Evolutionary conservation across 2,888 invertebrate species (phyloP), one percentile per base, ranked within the genome.

Genomic region (Elysia crispata): DNA sequence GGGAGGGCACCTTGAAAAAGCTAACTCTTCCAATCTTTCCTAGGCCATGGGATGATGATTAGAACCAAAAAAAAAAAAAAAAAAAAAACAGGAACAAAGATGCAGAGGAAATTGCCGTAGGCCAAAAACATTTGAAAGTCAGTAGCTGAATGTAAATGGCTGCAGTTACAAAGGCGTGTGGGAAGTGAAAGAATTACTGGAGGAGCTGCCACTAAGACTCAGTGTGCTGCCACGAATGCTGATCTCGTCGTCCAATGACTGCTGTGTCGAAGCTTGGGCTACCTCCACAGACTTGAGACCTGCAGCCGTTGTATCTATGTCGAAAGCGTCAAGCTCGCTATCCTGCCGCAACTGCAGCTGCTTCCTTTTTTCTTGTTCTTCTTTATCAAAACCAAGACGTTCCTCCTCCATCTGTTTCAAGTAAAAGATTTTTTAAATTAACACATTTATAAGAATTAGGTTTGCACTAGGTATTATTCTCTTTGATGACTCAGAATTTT

Each of bases 201-300:
- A 89, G 33, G 92, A 92, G 85, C 91, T 92, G 81, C 97, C 97
- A 93, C 97, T 97, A 94, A 97, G 97, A 94, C 97, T 97, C 94
- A 97, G 97, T 86, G 97, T 97, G 93, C 98, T 95, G 93, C 97
- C 97, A 91, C 93, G 89, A 96, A 97, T 96, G 88, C 97, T 97
- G 89, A 98, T 98, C 87, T 97, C 94, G 91, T 97, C 97, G 77
- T 89, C 89, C 69, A 89, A 87, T 92, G 97, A 97, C 88, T 96
- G 97, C 92, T 97, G 97, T 90, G 96, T 95, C 88, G 97, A 96
- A 91, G 96, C 96, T 93, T 97, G 97, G 79, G 96, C 96, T 92
- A 98, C 96, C 89, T 97, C 97, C 93, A 97, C 94, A 84, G 97
- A 96, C 94, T 91, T 97, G 93, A 98, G 97, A 90, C 99, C 99